Conservation (phyloP, 1,140 invertebrate genomes). For the Chelonus insularis region DNA sequence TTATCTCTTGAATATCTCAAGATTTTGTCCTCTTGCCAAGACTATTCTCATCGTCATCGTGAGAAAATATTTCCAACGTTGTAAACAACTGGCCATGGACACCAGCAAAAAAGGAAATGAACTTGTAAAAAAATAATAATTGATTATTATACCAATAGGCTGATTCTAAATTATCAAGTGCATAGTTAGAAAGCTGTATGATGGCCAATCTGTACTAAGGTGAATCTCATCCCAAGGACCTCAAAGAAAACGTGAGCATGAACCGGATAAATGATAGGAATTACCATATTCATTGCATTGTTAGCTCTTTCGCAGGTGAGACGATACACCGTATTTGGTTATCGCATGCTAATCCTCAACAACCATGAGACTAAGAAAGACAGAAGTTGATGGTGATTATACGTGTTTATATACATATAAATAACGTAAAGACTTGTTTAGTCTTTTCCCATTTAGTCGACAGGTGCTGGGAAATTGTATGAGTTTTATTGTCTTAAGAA, state of each 20-base stretch:
- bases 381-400: constrained; percentile 2
- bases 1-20: background rate
- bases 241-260: constrained; percentile 16
- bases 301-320: constrained; percentile 37
- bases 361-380: constrained; percentile 6
- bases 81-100: no score
- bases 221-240: constrained; percentile 40
- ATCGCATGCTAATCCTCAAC: constrained; percentile 46
- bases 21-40: no score
- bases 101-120: no score
- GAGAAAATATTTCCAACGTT: no score
- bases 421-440: no score
- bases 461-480: no score
- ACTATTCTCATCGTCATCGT: no score
- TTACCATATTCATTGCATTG: constrained; percentile 54
- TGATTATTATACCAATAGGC: no score
- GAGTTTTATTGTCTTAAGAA: no score
- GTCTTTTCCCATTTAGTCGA: no score
- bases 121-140: no score
- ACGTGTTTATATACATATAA: background rate
- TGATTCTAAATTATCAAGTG: no score
- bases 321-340: constrained; percentile 49
- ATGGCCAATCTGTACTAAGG: background rate
- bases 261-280: constrained; percentile 48
- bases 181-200: constrained; percentile 3